Percentiles rank a stretch among this genome's conserved stretches.
Evolutionary conservation across 2,113 vertebrate genomes (phyloP).

Genomic region (Thinocorus orbignyianus): DNA sequence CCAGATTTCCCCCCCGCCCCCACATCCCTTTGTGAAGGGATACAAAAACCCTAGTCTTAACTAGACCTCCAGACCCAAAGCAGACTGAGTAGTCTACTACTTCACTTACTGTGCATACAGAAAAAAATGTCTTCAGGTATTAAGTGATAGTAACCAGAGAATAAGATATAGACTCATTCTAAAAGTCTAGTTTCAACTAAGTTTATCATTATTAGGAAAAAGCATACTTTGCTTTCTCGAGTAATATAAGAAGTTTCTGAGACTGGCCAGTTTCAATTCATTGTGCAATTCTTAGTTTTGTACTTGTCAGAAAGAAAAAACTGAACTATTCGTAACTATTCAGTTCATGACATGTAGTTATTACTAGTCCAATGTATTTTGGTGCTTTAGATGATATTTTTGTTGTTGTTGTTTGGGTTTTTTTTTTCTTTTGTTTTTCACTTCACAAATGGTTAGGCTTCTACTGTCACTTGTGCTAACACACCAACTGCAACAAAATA

Average conservation of each 20-base stretch:
- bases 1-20: not conserved
- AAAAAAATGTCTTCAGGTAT: not conserved
- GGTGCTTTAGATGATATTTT: rapidly evolving
- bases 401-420: not conserved
- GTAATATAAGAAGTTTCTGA: not conserved
- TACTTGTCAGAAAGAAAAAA: not conserved
- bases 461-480: not conserved
- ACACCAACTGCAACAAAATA: not conserved
- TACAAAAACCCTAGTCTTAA: not conserved
- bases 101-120: not conserved
- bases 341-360: not conserved
- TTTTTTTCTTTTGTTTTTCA: not conserved
- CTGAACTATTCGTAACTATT: not conserved
- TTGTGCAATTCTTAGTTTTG: not conserved
- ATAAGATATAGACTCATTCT: not conserved
- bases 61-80: not conserved
- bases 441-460: not conserved
- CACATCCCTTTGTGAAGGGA: not conserved
- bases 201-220: not conserved
- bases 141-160: not conserved
- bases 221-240: not conserved
- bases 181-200: not conserved
- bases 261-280: not conserved
- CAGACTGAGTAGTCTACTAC: not conserved
- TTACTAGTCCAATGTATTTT: not conserved